A percentile compares a stretch with the other conserved stretches of the same genome.
Conservation (phyloP, 2,113 vertebrate species). For the Hipposideros armiger region DNA sequence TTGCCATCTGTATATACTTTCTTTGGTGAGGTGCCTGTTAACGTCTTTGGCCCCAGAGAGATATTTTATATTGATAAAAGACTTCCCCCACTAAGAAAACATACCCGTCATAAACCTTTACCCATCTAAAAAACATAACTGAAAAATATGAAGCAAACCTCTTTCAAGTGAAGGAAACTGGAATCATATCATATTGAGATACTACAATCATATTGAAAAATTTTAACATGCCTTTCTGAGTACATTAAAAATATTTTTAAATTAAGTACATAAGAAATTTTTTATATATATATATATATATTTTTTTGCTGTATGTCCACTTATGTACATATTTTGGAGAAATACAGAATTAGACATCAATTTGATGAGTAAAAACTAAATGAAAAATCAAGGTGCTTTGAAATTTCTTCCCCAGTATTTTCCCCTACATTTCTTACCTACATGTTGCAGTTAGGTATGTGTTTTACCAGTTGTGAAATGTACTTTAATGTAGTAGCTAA, state of each 20-base stretch:
- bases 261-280: neutral
- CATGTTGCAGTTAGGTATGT: neutral
- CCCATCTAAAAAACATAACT: neutral
- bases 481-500: neutral
- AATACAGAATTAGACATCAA: neutral
- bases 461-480: neutral
- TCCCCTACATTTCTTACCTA: neutral
- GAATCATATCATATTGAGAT: neutral
- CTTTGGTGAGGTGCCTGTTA: neutral
- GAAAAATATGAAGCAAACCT: neutral
- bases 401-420: neutral
- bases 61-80: slow-evolving; percentile 16
- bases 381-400: neutral
- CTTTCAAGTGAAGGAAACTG: neutral
- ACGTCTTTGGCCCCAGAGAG: neutral
- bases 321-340: neutral
- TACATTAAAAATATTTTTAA: neutral
- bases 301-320: neutral
- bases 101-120: neutral
- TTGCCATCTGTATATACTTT: neutral
- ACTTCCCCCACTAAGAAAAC: neutral
- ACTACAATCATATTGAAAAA: neutral
- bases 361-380: slow-evolving; percentile 23
- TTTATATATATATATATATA: neutral
- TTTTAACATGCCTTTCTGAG: neutral